Evolutionary conservation across 2,888 invertebrate species (phyloP).

Genomic region (Andrena marginata): DNA sequence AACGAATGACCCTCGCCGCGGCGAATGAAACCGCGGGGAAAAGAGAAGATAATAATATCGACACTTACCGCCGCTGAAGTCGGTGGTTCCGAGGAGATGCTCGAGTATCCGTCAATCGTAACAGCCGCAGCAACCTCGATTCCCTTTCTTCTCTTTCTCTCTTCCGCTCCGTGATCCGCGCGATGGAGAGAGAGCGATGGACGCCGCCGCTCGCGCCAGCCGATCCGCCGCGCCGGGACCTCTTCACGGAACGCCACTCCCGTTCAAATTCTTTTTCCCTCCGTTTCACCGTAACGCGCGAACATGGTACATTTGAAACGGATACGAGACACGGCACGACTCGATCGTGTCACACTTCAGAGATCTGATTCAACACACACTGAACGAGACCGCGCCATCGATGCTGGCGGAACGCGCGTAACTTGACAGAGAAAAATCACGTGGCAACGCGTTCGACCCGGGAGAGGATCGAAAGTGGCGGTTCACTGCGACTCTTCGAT

Average conservation of each 20-base stretch:
- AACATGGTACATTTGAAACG: constrained; percentile 3
- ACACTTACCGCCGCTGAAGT: constrained; percentile 75
- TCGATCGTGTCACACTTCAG: constrained; percentile 31
- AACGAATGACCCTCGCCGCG: constrained; percentile 6
- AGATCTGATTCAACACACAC: constrained; percentile 51
- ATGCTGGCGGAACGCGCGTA: neutral
- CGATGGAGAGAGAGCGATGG: constrained; percentile 49
- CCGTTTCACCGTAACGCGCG: constrained; percentile 47
- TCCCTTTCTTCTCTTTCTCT: constrained; percentile 31
- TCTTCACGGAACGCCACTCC: constrained; percentile 44
- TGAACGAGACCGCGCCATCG: neutral
- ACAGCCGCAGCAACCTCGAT: constrained; percentile 28
- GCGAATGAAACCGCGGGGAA: neutral
- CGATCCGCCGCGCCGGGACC: constrained; percentile 9
- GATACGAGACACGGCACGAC: neutral
- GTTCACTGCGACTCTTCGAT: constrained; percentile 13
- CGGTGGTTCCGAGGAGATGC: constrained; percentile 25
- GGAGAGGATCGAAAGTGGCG: neutral
- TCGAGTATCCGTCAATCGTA: constrained; percentile 65
- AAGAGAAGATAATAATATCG: constrained; percentile 28
- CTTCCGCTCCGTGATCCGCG: neutral
- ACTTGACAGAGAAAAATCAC: constrained; percentile 53
- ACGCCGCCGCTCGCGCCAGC: constrained; percentile 44
- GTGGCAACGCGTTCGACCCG: constrained; percentile 40
- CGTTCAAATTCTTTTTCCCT: constrained; percentile 45